Percentiles rank a stretch among this genome's conserved stretches.
Conservation (phyloP, 1,140 invertebrate species). For the Pissodes strobi region DNA sequence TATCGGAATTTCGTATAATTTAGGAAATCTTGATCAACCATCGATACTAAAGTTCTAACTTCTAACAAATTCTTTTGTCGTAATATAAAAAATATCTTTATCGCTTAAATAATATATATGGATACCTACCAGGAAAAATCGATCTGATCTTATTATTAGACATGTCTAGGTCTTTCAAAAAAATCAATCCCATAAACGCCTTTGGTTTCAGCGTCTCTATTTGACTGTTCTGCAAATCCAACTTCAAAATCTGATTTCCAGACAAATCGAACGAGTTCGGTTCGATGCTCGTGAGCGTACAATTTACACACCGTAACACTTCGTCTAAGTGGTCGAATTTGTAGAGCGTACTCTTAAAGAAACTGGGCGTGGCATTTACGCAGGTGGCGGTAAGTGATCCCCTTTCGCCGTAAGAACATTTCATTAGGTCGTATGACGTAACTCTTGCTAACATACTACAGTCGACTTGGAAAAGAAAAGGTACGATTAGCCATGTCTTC, state of each 20-base stretch:
- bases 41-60: no score
- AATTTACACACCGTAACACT: slow-evolving; percentile 49
- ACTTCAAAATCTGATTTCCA: slow-evolving; percentile 49
- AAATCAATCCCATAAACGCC: slow-evolving; percentile 51
- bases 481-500: background rate
- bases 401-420: slow-evolving; percentile 52
- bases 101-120: no score
- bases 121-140: slow-evolving; percentile 37
- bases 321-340: slow-evolving; percentile 54
- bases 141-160: slow-evolving; percentile 47
- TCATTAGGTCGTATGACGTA: slow-evolving; percentile 33
- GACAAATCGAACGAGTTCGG: slow-evolving; percentile 50
- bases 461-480: background rate
- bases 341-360: slow-evolving; percentile 49
- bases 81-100: no score
- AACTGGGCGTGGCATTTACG: slow-evolving; percentile 46
- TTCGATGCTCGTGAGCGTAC: slow-evolving; percentile 43
- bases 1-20: no score
- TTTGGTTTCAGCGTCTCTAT: slow-evolving; percentile 41
- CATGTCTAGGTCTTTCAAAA: slow-evolving; percentile 44
- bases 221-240: slow-evolving; percentile 42
- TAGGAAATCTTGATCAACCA: no score
- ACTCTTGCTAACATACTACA: background rate
- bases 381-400: slow-evolving; percentile 53
- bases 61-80: no score